These are phyloP conservation scores for Phrynosoma platyrhinos DNA, from an alignment of 2,113 vertebrate species.

Conservation along the genomic window DNA sequence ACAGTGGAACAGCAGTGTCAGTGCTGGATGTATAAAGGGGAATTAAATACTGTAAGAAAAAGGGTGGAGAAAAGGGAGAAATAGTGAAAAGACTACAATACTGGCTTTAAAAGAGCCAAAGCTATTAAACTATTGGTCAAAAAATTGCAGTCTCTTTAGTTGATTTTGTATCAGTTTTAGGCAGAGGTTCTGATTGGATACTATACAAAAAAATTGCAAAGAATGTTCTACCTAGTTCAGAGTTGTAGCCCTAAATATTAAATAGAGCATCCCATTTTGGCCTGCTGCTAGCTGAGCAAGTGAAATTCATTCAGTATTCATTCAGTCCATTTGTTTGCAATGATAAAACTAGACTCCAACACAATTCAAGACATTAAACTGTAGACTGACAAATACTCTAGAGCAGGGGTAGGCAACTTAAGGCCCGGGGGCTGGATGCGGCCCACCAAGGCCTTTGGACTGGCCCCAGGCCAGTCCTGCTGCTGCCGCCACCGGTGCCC, in stretches of 20 bases:
- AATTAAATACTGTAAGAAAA: slow-evolving; percentile 58
- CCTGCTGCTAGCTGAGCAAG: slow-evolving; percentile 46
- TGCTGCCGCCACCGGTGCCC: too few relatives aligned
- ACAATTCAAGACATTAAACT: too few relatives aligned
- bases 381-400: too few relatives aligned
- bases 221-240: slow-evolving; percentile 57
- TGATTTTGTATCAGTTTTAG: slow-evolving; percentile 52
- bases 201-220: slow-evolving; percentile 68
- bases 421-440: too few relatives aligned
- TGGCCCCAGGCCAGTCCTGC: too few relatives aligned
- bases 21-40: slow-evolving; percentile 28
- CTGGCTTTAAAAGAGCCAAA: slow-evolving; percentile 46
- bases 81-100: slow-evolving; percentile 57
- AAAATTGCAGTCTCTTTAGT: slow-evolving; percentile 62
- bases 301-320: slow-evolving; percentile 21
- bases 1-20: slow-evolving; percentile 29
- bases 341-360: too few relatives aligned
- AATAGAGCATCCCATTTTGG: slow-evolving; percentile 52
- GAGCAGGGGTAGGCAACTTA: too few relatives aligned
- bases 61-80: slow-evolving; percentile 59
- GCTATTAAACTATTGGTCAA: slow-evolving; percentile 66
- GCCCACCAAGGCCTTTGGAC: too few relatives aligned
- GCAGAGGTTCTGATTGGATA: slow-evolving; percentile 64
- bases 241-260: slow-evolving; percentile 48
- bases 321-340: too few relatives aligned